These are phyloP conservation scores for Pagetopsis macropterus DNA, from an alignment of 2,797 vertebrate genomes.

Conservation along the genomic window DNA sequence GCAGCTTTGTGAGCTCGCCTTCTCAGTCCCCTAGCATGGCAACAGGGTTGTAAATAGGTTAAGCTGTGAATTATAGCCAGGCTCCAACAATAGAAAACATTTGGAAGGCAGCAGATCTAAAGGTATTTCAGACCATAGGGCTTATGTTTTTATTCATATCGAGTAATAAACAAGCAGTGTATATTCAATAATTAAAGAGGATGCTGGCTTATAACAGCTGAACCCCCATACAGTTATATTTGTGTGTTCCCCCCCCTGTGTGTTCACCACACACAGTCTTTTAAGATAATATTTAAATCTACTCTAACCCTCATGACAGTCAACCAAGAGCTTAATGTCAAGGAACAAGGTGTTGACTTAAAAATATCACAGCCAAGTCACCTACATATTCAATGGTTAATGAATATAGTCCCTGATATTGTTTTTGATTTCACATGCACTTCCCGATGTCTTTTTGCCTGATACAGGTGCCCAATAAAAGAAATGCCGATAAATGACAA, in stretches of 20 bases:
- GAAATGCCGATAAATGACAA: background rate
- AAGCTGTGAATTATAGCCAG: constrained; percentile 57
- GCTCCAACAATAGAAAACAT: constrained; percentile 64
- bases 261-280: constrained; percentile 35
- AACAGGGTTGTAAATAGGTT: constrained; percentile 68
- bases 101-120: constrained; percentile 53
- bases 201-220: constrained; percentile 34
- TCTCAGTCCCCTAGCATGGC: constrained; percentile 52
- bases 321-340: constrained; percentile 43
- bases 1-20: constrained; percentile 44
- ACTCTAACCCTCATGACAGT: constrained; percentile 16
- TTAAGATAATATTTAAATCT: constrained; percentile 26
- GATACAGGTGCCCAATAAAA: background rate
- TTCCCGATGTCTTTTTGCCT: background rate
- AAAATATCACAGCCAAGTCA: constrained; percentile 20
- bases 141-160: constrained; percentile 24
- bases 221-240: constrained; percentile 10
- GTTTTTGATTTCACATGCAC: background rate
- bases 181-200: constrained; percentile 47
- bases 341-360: constrained; percentile 29
- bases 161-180: constrained; percentile 34
- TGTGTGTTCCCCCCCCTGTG: constrained; percentile 16
- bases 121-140: constrained; percentile 40
- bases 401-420: background rate
- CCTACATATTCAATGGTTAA: background rate